Conservation (phyloP, 2,888 invertebrate species). For the Sinhomidia bicolor region DNA sequence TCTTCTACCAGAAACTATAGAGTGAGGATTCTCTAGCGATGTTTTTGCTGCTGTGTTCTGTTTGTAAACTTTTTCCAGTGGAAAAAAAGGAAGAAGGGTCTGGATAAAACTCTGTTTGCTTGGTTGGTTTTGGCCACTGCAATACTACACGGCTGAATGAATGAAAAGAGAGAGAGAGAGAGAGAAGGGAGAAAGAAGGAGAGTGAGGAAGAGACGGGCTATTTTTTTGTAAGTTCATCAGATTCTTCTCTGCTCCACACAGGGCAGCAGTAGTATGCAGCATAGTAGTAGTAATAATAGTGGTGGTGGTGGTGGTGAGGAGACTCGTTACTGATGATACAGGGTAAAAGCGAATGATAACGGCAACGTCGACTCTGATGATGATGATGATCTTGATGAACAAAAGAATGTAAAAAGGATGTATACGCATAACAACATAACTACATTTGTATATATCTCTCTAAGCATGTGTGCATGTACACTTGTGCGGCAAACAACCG, state of each 20-base stretch:
- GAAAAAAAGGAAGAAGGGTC: background rate
- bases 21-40: too few species aligned
- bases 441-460: background rate
- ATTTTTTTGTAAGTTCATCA: conserved; percentile 45
- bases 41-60: too few species aligned
- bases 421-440: background rate
- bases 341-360: conserved; percentile 2
- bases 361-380: too few species aligned
- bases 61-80: background rate
- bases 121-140: conserved; percentile 28
- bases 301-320: too few species aligned
- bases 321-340: conserved; percentile 3
- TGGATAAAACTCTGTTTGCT: conserved; percentile 41
- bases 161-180: conserved; percentile 15
- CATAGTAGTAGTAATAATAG: too few species aligned
- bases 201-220: background rate
- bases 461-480: background rate
- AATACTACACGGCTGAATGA: conserved; percentile 41
- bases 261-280: background rate
- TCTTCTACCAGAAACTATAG: too few species aligned
- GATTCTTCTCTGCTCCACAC: conserved; percentile 15
- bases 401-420: background rate
- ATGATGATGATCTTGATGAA: background rate
- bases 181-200: background rate
- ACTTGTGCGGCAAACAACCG: background rate